phyloP scores from a whole-genome alignment of 37 sponge, comb jelly and placozoan species.

The Geodia barretti region DNA sequence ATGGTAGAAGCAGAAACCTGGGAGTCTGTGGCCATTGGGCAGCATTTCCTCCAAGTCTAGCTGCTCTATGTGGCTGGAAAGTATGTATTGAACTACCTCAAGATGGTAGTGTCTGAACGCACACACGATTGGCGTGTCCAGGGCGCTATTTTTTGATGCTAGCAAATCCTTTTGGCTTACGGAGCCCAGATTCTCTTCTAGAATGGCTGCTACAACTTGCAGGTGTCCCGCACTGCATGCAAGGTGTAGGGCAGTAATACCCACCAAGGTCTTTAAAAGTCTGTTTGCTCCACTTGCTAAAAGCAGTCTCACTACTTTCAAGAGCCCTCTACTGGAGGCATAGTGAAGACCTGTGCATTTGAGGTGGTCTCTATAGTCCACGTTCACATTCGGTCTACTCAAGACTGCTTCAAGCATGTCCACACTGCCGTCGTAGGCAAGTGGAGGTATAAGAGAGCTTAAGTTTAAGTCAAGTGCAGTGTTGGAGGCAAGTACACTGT shows the following conservation, averaged over 20 bases:
- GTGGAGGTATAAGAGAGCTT: neutral
- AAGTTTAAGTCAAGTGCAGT: neutral
- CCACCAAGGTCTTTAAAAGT: neutral
- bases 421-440: conserved; percentile 19
- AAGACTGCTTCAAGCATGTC: conserved; percentile 4
- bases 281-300: conserved; percentile 22
- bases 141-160: conserved; percentile 3
- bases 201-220: neutral
- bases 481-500: neutral
- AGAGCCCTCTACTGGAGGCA: conserved; percentile 12
- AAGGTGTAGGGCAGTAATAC: conserved; percentile 48
- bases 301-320: conserved; percentile 14
- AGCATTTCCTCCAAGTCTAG: conserved; percentile 10
- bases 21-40: conserved; percentile 28
- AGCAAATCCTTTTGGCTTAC: neutral
- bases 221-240: conserved; percentile 33
- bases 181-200: neutral
- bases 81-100: conserved; percentile 29
- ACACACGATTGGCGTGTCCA: conserved; percentile 15
- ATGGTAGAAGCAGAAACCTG: neutral
- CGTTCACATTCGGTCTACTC: neutral
- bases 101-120: conserved; percentile 39
- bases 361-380: conserved; percentile 41
- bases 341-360: conserved; percentile 55
- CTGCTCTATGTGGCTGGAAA: neutral